These are phyloP conservation scores for Leptinotarsa lineolata DNA, from an alignment of 1,140 invertebrate genomes.

Conservation along the genomic window DNA sequence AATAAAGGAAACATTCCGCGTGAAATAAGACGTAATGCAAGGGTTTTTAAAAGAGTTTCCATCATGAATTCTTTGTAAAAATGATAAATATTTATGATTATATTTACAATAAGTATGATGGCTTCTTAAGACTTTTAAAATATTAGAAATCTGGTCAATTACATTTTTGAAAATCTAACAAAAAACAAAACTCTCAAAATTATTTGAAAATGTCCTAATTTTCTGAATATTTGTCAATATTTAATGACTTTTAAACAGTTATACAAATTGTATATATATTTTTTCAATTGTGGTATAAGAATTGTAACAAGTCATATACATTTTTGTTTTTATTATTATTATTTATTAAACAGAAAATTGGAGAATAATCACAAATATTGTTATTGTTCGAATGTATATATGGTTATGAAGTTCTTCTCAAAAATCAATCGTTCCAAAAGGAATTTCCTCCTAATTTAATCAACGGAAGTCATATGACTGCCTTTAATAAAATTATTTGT, in stretches of 20 bases:
- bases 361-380: too few species aligned
- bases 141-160: neutral
- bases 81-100: slow-evolving; percentile 20
- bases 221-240: slow-evolving; percentile 11
- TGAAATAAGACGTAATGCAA: slow-evolving; percentile 29
- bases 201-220: slow-evolving; percentile 15
- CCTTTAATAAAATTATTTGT: too few species aligned
- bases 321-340: slow-evolving; percentile 26
- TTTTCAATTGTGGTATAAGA: slow-evolving; percentile 20
- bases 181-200: slow-evolving; percentile 11
- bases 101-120: neutral
- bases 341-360: too few species aligned
- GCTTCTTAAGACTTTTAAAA: neutral
- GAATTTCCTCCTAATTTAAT: too few species aligned
- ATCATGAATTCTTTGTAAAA: slow-evolving; percentile 30
- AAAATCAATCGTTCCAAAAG: too few species aligned
- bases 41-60: slow-evolving; percentile 26
- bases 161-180: slow-evolving; percentile 21
- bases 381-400: too few species aligned
- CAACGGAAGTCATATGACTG: too few species aligned
- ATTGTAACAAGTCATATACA: slow-evolving; percentile 19
- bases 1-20: slow-evolving; percentile 28
- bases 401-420: too few species aligned
- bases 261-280: slow-evolving; percentile 24
- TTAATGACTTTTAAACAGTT: slow-evolving; percentile 9